Base-by-base conservation (phyloP, 1,140 invertebrate species). In the Drosophila ercepeae region DNA sequence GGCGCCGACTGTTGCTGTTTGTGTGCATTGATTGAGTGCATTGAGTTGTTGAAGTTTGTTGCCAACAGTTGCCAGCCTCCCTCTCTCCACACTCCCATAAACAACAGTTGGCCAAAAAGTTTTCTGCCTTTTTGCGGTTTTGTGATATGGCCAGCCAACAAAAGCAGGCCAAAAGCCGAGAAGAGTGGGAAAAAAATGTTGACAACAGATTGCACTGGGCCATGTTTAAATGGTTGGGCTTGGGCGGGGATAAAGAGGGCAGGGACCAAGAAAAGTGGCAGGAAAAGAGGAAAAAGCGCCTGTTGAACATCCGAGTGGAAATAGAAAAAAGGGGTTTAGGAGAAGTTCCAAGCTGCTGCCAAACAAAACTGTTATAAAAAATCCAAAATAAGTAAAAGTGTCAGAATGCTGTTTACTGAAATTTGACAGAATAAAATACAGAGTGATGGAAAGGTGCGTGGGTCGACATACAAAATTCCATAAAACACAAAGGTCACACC, bases 21-120 rank as follows among this genome's bases (percentile, higher is more conserved):
- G 81, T 76, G 72, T 77, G 77, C 82, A 86, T 82, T 86, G 81
- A 86, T 86, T 86, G 81, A 88, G 81, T 86, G 82, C 81, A 86
- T 86, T 86, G 81, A 86, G 77, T 88, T 88, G 82, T 86, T 88
- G 82, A 88, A 88, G 77, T 73, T 74, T 75, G 75, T 58, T 71
- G 76, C 57, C 76, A 64, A 41, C 50, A 59, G 29, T 34, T 44
- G 41, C 23, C n/a, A 16, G 5, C 42, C 21, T 19, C 11, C n/a
- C 2, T 0, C 14, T 42, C 4, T 19, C 4, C 5, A 21, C 8
- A 11, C 39, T 27, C 23, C 21, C 25, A 57, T 76, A 64, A 77
- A 77, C 74, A 77, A 77, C 72, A 32, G 71, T 34, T 57, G 67
- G 67, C 64, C 50, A 52, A 71, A 83, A 76, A 79, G 65, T 86